phyloP scores from a whole-genome alignment of 2,113 vertebrate genomes.

The Prinia subflava region DNA sequence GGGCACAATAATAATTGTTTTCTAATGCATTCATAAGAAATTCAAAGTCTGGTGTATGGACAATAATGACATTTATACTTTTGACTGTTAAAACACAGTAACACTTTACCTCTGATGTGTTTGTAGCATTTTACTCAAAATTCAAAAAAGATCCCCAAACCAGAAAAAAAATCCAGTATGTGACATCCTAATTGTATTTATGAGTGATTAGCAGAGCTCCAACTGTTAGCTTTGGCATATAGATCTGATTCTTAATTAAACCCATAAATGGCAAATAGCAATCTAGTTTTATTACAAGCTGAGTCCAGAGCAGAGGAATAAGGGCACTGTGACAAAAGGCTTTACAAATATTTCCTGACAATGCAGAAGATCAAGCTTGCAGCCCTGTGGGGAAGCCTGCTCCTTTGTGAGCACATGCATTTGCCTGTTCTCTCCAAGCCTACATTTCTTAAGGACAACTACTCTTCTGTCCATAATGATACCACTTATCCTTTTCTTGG shows the following conservation, averaged over 20 bases:
- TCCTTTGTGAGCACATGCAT: not conserved
- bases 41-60: not conserved
- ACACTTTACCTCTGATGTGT: not conserved
- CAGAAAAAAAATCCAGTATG: not conserved
- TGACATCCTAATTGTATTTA: not conserved
- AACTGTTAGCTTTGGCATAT: not conserved
- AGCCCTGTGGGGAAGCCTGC: not conserved
- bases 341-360: not conserved
- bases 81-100: not conserved
- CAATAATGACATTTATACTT: not conserved
- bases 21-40: not conserved
- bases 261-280: not conserved
- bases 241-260: not conserved
- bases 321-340: not conserved
- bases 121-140: not conserved
- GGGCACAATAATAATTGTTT: not conserved
- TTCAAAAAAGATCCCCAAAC: not conserved
- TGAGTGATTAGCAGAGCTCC: not conserved
- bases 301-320: not conserved
- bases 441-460: not conserved
- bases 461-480: not conserved
- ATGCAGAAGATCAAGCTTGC: not conserved
- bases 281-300: not conserved
- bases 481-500: not conserved
- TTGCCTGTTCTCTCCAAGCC: not conserved